These are phyloP conservation scores for Thysanoteuthis rhombus DNA, from an alignment of 2,888 invertebrate genomes.

Conservation along the genomic window DNA sequence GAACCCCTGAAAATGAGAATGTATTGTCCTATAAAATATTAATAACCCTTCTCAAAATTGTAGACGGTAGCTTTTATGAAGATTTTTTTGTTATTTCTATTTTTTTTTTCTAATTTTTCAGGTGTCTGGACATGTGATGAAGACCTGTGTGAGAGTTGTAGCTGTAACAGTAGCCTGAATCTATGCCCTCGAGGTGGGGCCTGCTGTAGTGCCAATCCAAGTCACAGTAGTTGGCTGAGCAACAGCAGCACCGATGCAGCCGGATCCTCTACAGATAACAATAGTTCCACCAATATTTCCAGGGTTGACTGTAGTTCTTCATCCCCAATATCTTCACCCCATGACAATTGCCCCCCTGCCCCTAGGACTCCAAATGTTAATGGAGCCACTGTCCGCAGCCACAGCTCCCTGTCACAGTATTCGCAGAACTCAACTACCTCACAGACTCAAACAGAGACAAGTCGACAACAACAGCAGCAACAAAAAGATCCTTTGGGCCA, in stretches of 20 bases:
- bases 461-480: constrained; percentile 57
- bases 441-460: background rate
- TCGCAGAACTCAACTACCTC: background rate
- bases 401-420: background rate
- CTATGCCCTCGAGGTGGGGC: background rate
- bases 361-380: background rate
- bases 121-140: constrained; percentile 60
- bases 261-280: background rate
- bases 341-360: background rate
- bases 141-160: constrained; percentile 47
- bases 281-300: background rate
- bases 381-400: background rate
- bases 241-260: background rate
- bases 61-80: no score
- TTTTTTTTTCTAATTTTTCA: constrained; percentile 27
- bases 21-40: no score
- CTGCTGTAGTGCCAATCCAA: background rate
- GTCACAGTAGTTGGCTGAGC: background rate
- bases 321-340: background rate
- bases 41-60: no score
- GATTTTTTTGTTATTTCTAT: background rate
- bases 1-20: no score
- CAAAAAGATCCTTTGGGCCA: constrained; percentile 61
- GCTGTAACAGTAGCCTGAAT: constrained; percentile 40
- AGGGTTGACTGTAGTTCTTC: background rate